These are phyloP conservation scores for Lycaena phlaeas DNA, from an alignment of 2,888 invertebrate species.

Conservation along the genomic window DNA sequence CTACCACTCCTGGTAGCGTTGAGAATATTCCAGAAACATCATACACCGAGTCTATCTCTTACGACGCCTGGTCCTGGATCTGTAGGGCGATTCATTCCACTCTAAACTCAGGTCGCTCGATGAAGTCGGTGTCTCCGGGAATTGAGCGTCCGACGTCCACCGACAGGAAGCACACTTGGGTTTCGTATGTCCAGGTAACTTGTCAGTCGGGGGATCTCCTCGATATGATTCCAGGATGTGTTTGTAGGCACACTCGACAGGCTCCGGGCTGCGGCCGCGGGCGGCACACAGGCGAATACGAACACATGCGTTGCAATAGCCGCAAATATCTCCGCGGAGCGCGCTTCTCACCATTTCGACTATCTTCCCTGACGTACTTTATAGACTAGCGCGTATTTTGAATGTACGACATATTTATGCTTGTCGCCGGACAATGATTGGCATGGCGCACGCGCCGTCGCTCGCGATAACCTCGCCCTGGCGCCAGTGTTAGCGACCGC, in stretches of 20 bases:
- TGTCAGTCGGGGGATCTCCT: constrained; percentile 29
- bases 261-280: constrained; percentile 55
- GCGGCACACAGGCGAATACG: constrained; percentile 52
- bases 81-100: constrained; percentile 54
- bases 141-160: constrained; percentile 65
- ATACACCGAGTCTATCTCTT: constrained; percentile 41
- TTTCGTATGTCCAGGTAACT: constrained; percentile 40
- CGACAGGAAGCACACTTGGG: constrained; percentile 54
- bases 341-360: constrained; percentile 48
- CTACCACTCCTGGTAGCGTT: neutral
- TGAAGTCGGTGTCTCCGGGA: constrained; percentile 59
- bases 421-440: constrained; percentile 26
- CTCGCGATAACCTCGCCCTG: constrained; percentile 54
- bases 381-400: constrained; percentile 38
- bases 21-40: constrained; percentile 3
- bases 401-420: constrained; percentile 49
- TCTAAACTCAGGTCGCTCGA: constrained; percentile 58
- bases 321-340: constrained; percentile 52
- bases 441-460: constrained; percentile 67
- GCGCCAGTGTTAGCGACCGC: constrained; percentile 45
- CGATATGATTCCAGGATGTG: constrained; percentile 62
- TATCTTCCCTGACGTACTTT: constrained; percentile 31
- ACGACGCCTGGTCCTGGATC: constrained; percentile 46
- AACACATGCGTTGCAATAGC: constrained; percentile 63
- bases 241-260: constrained; percentile 62